Percentiles rank a stretch among this genome's conserved stretches.
Conservation (phyloP, 2,797 vertebrate genomes). For the Muscicapa comitata region DNA sequence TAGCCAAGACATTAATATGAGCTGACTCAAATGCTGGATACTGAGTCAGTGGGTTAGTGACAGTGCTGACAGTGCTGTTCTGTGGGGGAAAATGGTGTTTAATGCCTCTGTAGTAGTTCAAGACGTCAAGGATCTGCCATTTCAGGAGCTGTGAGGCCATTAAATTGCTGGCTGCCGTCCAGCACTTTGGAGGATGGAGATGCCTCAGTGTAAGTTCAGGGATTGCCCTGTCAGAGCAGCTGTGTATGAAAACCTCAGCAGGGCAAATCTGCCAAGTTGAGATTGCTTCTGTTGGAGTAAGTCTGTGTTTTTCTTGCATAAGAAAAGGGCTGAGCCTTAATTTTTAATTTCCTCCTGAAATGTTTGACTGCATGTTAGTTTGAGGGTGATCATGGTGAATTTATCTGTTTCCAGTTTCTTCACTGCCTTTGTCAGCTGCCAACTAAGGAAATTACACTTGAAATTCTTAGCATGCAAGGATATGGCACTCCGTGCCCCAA, state of each 20-base stretch:
- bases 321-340: background rate
- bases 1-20: background rate
- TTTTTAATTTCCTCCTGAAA: constrained; percentile 19
- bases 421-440: background rate
- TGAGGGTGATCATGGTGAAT: background rate
- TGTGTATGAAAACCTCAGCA: background rate
- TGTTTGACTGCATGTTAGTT: background rate
- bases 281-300: background rate
- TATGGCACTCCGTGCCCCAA: background rate
- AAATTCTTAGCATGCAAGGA: background rate
- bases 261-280: background rate
- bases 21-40: background rate
- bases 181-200: background rate
- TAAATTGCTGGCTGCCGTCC: background rate
- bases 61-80: background rate
- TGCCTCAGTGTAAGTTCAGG: background rate
- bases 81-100: background rate
- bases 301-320: background rate
- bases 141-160: background rate
- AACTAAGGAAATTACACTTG: background rate
- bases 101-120: background rate
- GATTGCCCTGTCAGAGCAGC: background rate
- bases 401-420: background rate
- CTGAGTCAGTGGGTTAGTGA: background rate
- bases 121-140: background rate